Percentiles rank a stretch among this genome's conserved stretches.
These are phyloP conservation scores for Climacteris rufus DNA, from an alignment of 2,113 vertebrate genomes.

Conservation along the genomic window DNA sequence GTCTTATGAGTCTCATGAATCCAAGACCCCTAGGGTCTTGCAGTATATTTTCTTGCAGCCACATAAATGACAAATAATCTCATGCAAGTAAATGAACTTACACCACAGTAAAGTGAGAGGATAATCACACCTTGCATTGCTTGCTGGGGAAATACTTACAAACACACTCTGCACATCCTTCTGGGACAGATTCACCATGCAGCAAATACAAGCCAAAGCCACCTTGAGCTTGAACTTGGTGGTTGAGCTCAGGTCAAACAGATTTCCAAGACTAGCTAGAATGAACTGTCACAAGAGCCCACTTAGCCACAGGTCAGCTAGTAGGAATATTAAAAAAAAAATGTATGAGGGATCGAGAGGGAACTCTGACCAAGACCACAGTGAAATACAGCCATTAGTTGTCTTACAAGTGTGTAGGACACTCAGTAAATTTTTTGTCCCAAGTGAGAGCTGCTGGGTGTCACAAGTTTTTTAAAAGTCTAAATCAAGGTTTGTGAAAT, in stretches of 20 bases:
- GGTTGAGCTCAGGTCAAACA: constrained; percentile 17
- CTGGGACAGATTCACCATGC: background rate
- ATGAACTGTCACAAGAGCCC: background rate
- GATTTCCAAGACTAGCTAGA: constrained; percentile 3
- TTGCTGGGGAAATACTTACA: background rate
- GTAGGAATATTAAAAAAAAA: background rate
- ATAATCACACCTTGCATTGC: background rate
- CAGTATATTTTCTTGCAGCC: background rate
- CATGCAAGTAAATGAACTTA: background rate
- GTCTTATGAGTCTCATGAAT: background rate
- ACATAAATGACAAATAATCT: background rate
- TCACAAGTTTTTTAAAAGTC: background rate
- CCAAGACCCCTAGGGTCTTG: background rate
- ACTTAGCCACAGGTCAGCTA: constrained; percentile 7
- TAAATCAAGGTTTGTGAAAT: background rate
- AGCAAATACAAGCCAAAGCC: background rate
- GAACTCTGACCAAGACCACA: background rate
- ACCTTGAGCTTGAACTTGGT: background rate
- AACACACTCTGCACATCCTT: background rate
- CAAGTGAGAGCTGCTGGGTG: background rate
- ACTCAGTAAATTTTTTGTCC: background rate
- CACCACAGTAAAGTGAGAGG: background rate
- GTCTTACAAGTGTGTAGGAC: background rate
- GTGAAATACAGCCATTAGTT: background rate
- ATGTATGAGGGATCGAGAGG: background rate